phyloP scores from a whole-genome alignment of 1,140 invertebrate genomes.

The Vanessa atalanta region DNA sequence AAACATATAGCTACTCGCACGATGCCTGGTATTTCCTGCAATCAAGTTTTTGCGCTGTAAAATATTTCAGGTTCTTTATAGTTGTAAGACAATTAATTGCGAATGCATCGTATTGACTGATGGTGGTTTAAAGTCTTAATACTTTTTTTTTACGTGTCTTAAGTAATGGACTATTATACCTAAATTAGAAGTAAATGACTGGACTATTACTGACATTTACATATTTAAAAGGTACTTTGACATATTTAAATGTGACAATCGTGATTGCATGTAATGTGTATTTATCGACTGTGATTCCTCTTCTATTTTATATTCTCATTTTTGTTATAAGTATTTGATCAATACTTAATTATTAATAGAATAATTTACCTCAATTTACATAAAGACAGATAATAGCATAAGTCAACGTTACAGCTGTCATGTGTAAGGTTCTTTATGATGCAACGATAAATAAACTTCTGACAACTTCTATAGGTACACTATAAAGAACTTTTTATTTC shows the following conservation, averaged over 20 bases:
- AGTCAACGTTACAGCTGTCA: neutral
- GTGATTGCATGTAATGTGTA: too few relatives aligned
- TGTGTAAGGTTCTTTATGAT: neutral
- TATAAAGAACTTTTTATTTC: constrained; percentile 20
- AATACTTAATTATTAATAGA: too few relatives aligned
- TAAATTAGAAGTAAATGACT: neutral
- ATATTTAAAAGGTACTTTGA: too few relatives aligned
- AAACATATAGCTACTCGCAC: neutral
- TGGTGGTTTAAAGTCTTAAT: constrained; percentile 19
- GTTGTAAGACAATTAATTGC: constrained; percentile 21
- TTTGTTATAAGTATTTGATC: too few relatives aligned
- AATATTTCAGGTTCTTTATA: constrained; percentile 30
- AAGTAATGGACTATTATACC: neutral
- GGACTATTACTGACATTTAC: too few relatives aligned
- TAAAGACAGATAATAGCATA: neutral
- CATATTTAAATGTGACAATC: too few relatives aligned
- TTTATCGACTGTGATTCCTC: too few relatives aligned
- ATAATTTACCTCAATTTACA: neutral
- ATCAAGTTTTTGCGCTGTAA: constrained; percentile 35
- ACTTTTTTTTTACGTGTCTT: neutral
- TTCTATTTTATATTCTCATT: too few relatives aligned
- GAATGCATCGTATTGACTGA: constrained; percentile 20
- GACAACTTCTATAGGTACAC: constrained; percentile 1
- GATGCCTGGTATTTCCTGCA: constrained; percentile 30
- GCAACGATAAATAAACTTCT: constrained; percentile 12